Base-by-base conservation (phyloP, 2,797 vertebrate species). In the Arctocebus calabarensis region DNA sequence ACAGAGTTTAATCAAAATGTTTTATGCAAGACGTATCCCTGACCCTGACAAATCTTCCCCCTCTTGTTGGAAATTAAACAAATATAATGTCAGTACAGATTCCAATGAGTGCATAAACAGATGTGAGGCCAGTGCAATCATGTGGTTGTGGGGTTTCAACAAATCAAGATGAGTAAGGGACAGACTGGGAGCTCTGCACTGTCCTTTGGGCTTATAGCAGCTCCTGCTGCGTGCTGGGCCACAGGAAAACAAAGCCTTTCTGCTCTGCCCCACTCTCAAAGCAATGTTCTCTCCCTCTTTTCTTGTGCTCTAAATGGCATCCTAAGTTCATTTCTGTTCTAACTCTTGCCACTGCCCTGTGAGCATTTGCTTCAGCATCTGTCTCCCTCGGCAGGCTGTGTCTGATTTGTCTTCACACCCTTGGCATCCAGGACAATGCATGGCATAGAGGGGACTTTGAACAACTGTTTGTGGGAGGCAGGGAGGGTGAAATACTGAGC, bases 1-100 rank as follows among this genome's bases (percentile, higher is more conserved):
- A 48, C 66, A 32, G 96, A 92, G 94, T 97, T 96, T 97, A 97
- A 97, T 97, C 97, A 95, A 89, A 97, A 97, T 97, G 96, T 97
- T 97, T 97, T 97, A 97, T 97, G 97, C 97, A 95, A 94, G 96
- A 96, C 91, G 95, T 89, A 86, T 75, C 94, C 92, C 96, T 94
- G 96, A 97, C 96, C 96, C 97, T 92, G 95, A 95, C 95, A 74
- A 70, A 95, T 97, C 95, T 88, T 78, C 83, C 94, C 94, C 95
- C 92, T 95, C 97, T 97, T 70, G 95, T 96, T 97, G 97, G 97
- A 97, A 97, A 97, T 97, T 96, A 96, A 95, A 97, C 96, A 96
- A 96, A 94, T 94, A 89, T 22, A 95, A 96, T 95, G 97, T 97
- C 96, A 92, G 91, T 12, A 4, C 19, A 0, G 95, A 94, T 94